Evolutionary conservation across 2,888 invertebrate species (phyloP).

Genomic region (Cryptosula pallasiana): DNA sequence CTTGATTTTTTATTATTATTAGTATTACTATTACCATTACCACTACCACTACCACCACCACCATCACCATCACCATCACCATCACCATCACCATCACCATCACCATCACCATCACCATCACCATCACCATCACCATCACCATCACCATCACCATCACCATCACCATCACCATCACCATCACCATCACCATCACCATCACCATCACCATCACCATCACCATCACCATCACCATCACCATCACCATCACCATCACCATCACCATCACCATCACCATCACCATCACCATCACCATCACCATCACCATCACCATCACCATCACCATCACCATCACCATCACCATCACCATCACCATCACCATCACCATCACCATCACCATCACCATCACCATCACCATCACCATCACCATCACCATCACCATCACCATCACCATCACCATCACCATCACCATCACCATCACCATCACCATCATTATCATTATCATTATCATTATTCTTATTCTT

Average conservation of each 20-base stretch:
- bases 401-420: slow-evolving; percentile 10
- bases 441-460: slow-evolving; percentile 10
- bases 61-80: slow-evolving; percentile 10
- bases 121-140: slow-evolving; percentile 10
- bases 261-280: slow-evolving; percentile 10
- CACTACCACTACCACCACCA: no score
- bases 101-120: slow-evolving; percentile 10
- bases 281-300: slow-evolving; percentile 10
- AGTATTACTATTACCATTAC: no score
- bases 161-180: slow-evolving; percentile 10
- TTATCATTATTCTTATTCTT: no score
- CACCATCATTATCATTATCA: slow-evolving; percentile 10
- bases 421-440: slow-evolving; percentile 10
- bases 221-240: slow-evolving; percentile 10
- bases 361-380: slow-evolving; percentile 10
- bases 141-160: slow-evolving; percentile 10
- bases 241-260: slow-evolving; percentile 10
- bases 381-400: slow-evolving; percentile 10
- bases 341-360: slow-evolving; percentile 10
- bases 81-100: slow-evolving; percentile 10
- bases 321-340: slow-evolving; percentile 10
- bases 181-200: slow-evolving; percentile 10
- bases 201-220: slow-evolving; percentile 10
- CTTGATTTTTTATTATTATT: no score
- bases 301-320: slow-evolving; percentile 10